A percentile compares a stretch with the other conserved stretches of the same genome.
Conservation (phyloP, 1,140 invertebrate species). For the Linepithema humile region DNA sequence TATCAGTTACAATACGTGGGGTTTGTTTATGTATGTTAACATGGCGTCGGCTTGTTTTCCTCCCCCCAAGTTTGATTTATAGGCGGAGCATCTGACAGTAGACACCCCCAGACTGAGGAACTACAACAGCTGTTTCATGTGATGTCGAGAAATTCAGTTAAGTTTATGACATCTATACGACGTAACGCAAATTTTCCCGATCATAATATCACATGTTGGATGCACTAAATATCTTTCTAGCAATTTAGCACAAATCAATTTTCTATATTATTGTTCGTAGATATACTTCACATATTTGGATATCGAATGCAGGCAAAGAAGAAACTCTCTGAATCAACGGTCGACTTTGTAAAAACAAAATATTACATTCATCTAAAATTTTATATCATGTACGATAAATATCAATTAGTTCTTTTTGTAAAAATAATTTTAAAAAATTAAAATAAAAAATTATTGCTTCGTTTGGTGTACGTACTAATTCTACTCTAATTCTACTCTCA, state of each 20-base stretch:
- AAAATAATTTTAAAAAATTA: background rate
- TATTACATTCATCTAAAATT: background rate
- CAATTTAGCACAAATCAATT: background rate
- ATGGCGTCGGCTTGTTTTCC: constrained; percentile 82
- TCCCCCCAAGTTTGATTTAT: constrained; percentile 81
- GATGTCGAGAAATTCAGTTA: constrained; percentile 10
- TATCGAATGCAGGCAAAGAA: background rate
- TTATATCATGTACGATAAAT: background rate
- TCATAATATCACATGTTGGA: constrained; percentile 24
- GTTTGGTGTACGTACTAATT: too few species aligned
- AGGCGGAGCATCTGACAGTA: constrained; percentile 84
- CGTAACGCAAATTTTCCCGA: constrained; percentile 26
- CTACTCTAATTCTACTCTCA: background rate
- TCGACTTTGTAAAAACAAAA: background rate
- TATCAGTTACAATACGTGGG: constrained; percentile 78
- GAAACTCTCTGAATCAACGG: background rate
- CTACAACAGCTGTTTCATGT: constrained; percentile 77
- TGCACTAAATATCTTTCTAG: background rate
- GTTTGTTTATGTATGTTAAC: constrained; percentile 84
- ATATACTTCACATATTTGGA: background rate
- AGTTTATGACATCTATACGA: constrained; percentile 45
- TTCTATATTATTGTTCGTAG: background rate
- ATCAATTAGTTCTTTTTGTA: background rate
- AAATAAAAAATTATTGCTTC: constrained; percentile 1
- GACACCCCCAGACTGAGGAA: constrained; percentile 76